Percentiles rank a stretch among this genome's conserved stretches.
These are phyloP conservation scores for Amblyornis subalaris DNA, from an alignment of 2,113 vertebrate genomes.

Conservation along the genomic window DNA sequence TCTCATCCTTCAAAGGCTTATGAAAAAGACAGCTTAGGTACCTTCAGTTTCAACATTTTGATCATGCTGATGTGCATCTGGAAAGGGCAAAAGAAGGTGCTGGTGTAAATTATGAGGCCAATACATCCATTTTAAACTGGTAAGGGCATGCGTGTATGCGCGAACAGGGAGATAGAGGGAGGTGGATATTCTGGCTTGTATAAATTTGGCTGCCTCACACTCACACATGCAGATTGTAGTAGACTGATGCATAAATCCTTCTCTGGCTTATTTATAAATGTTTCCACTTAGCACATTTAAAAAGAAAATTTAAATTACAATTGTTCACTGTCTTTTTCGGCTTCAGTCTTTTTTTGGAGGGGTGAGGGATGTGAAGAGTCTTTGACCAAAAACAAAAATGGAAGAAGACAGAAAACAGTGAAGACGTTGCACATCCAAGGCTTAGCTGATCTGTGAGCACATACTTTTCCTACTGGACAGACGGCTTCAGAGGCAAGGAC, in stretches of 20 bases:
- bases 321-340: neutral
- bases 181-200: neutral
- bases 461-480: neutral
- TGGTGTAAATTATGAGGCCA: neutral
- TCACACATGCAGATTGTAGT: neutral
- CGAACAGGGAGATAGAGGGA: neutral
- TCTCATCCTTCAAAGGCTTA: neutral
- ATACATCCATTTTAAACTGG: neutral
- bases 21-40: neutral
- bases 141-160: neutral
- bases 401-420: neutral
- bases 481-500: neutral
- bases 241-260: neutral
- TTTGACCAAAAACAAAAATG: neutral
- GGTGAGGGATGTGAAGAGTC: accelerated
- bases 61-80: neutral
- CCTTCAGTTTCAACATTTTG: neutral
- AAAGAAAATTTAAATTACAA: neutral
- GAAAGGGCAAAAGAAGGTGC: neutral
- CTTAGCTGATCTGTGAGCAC: neutral
- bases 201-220: neutral
- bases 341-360: neutral
- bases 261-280: neutral
- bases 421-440: neutral
- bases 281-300: neutral